Percentiles rank a stretch among this genome's conserved stretches.
phyloP scores from a whole-genome alignment of 2,797 vertebrate species.

The Artibeus lituratus region DNA sequence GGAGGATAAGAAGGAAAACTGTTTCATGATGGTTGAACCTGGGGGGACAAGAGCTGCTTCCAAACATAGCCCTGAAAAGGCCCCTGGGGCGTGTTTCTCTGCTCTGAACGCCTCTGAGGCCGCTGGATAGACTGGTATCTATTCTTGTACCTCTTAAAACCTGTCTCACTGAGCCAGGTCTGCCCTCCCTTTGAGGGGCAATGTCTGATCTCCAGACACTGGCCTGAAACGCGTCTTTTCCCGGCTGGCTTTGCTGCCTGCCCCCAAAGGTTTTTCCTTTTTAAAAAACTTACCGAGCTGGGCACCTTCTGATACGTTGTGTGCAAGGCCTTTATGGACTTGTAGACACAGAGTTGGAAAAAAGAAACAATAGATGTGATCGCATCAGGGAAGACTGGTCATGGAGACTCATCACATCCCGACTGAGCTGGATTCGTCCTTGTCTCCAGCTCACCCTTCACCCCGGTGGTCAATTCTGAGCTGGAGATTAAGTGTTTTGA shows the following conservation, averaged over 20 bases:
- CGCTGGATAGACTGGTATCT: neutral
- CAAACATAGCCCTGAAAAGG: constrained; percentile 24
- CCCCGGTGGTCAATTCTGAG: neutral
- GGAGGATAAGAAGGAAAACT: neutral
- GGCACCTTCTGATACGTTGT: neutral
- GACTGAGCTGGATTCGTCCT: neutral
- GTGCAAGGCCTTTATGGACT: neutral
- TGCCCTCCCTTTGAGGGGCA: constrained; percentile 1
- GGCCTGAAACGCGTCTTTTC: neutral
- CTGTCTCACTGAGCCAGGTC: neutral
- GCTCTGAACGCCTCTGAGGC: neutral
- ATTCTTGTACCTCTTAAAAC: constrained; percentile 35
- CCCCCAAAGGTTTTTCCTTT: neutral
- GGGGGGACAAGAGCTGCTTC: constrained; percentile 31
- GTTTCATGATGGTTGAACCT: neutral
- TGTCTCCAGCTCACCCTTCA: neutral
- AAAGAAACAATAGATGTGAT: neutral
- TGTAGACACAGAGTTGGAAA: neutral
- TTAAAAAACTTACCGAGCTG: neutral
- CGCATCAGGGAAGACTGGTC: neutral
- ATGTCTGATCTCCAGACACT: constrained; percentile 40
- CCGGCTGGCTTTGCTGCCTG: neutral
- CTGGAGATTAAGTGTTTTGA: neutral
- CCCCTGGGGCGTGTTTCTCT: neutral
- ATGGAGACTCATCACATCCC: neutral